Conservation (phyloP, 2,888 invertebrate species). For the Seladonia tumulorum region DNA sequence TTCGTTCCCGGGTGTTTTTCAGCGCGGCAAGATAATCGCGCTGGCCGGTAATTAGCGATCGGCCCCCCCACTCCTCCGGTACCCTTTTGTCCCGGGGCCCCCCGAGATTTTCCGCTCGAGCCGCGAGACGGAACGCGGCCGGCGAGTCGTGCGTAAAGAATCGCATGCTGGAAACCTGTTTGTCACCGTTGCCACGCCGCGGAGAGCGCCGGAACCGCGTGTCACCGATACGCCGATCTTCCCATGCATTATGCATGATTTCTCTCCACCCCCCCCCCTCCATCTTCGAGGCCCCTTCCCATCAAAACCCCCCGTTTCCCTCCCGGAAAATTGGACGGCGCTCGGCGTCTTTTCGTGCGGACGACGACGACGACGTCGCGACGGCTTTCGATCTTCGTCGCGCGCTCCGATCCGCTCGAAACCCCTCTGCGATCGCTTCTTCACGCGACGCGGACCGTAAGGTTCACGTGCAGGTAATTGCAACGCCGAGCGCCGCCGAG, state of each 20-base stretch:
- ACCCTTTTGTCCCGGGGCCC: conserved; percentile 25
- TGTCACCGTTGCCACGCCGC: conserved; percentile 62
- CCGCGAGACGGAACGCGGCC: conserved; percentile 43
- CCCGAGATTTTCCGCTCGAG: conserved; percentile 33
- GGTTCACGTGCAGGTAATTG: conserved; percentile 10
- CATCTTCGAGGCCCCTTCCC: neutral
- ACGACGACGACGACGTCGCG: neutral
- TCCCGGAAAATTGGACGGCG: conserved; percentile 28
- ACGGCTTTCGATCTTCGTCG: conserved; percentile 2
- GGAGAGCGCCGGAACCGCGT: conserved; percentile 74
- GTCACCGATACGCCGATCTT: conserved; percentile 70
- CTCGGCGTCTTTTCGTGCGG: conserved; percentile 26
- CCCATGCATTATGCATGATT: conserved; percentile 61
- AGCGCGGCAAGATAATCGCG: conserved; percentile 60
- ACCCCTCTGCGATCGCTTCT: conserved; percentile 11
- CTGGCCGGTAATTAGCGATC: conserved; percentile 72
- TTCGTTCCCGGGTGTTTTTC: conserved; percentile 38
- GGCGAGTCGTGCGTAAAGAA: conserved; percentile 60
- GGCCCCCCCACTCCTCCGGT: conserved; percentile 16
- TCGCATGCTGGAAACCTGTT: conserved; percentile 74
- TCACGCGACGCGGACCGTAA: neutral
- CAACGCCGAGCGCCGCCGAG: neutral
- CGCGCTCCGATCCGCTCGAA: neutral
- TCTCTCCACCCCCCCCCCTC: neutral
- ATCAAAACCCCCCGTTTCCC: neutral